Base-by-base conservation (phyloP, 2,888 invertebrate species). In the Temnothorax ravouxi region DNA sequence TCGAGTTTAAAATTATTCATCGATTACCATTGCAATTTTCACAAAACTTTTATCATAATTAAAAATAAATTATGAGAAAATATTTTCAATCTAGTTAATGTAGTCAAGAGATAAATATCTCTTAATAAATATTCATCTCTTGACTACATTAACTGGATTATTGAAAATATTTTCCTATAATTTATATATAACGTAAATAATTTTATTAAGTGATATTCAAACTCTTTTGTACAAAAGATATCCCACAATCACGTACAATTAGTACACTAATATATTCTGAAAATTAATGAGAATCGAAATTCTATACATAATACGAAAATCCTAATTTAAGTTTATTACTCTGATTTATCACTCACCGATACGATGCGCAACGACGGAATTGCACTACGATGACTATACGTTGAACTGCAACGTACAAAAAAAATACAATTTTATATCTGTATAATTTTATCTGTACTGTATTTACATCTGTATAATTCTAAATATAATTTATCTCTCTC, bases 11-110 rank as follows among this genome's bases (percentile, higher is more conserved):
- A 72, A 34, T 75, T 21, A 47, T 21, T 47, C 47, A 21, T 75
- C 62, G 75, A 41, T 34, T 29, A n/a, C n/a, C 34, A 13, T 2
- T n/a, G 5, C 9, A 25, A 74, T 56, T 72, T n/a, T n/a, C 50
- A 9, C 13, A n/a, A 29, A 3, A 50, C 6, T 67, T 54, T 56
- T 2, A 56, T 56, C 13, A 41, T 56, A 41, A 44, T 59, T 56
- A 44, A 59, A 56, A 3, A 18, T 3, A 29, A 29, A 72, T 72
- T 56, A 25, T 41, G 2, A 9, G 11, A 29, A 18, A 29, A 72
- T 44, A 56, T 13, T 56, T 72, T 34, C 47, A 61, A 59, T 61
- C 34, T 21, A 62, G 21, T 62, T 61, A 75, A 29, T 34, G 29
- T 29, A 61, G 29, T 62, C 11, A 25, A 34, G 11, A 61, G 29